These are phyloP conservation scores for Heliconius ethilla DNA, from an alignment of 2,888 invertebrate genomes.

Conservation along the genomic window DNA sequence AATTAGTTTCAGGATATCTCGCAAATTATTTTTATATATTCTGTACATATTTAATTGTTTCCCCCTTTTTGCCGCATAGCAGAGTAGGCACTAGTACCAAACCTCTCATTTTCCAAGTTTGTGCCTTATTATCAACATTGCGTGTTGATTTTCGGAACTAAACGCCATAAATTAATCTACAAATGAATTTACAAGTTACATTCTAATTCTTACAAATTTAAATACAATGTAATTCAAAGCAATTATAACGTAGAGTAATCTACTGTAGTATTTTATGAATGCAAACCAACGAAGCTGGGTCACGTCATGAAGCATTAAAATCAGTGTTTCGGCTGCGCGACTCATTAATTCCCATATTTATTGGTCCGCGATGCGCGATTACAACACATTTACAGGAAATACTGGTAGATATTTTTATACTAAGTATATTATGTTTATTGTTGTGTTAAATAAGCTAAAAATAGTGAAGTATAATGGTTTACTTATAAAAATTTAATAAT, in stretches of 20 bases:
- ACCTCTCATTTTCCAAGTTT: too few species aligned
- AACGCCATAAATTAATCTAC: too few species aligned
- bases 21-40: too few species aligned
- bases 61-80: too few species aligned
- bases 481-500: too few species aligned
- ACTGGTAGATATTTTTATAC: not conserved
- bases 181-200: not conserved
- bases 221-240: not conserved
- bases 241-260: not conserved
- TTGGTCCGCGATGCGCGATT: conserved; percentile 49
- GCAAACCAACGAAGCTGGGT: conserved; percentile 35
- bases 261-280: conserved; percentile 15
- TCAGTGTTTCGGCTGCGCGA: conserved; percentile 73
- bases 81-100: too few species aligned
- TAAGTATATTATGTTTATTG: not conserved
- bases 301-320: conserved; percentile 76
- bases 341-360: conserved; percentile 75
- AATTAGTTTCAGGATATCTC: too few species aligned
- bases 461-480: too few species aligned
- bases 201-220: conserved; percentile 3
- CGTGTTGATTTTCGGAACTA: too few species aligned
- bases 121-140: too few species aligned
- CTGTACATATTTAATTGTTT: too few species aligned
- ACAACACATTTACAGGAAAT: conserved; percentile 29
- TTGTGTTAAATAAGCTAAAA: not conserved